Evolutionary conservation across 2,888 invertebrate species (phyloP).

Genomic region (Oscheius myriophilus): DNA sequence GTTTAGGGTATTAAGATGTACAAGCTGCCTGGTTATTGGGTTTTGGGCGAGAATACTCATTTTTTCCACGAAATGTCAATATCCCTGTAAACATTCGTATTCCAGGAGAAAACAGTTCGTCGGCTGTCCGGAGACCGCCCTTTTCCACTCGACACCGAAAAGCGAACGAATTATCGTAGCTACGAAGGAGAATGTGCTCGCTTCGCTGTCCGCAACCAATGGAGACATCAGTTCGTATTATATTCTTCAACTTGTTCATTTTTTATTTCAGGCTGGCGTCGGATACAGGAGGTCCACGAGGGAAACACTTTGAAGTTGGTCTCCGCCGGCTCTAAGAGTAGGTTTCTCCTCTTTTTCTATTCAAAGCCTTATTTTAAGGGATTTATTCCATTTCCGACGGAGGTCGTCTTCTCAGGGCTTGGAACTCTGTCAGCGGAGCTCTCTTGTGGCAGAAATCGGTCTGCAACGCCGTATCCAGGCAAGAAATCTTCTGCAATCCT

Average conservation of each 20-base stretch:
- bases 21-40: no score
- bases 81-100: no score
- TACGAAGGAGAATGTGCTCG: slow-evolving; percentile 57
- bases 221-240: slow-evolving; percentile 57
- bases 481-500: background rate
- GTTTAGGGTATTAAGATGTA: no score
- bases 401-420: slow-evolving; percentile 43
- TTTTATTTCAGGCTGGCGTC: slow-evolving; percentile 59
- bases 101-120: slow-evolving; percentile 50
- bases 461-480: slow-evolving; percentile 5
- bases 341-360: no score
- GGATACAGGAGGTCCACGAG: slow-evolving; percentile 43
- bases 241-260: background rate
- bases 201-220: slow-evolving; percentile 52
- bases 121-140: slow-evolving; percentile 59
- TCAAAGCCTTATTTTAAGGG: background rate
- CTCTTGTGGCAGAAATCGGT: slow-evolving; percentile 39
- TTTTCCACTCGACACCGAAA: slow-evolving; percentile 40
- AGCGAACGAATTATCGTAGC: slow-evolving; percentile 50
- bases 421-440: slow-evolving; percentile 45
- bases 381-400: slow-evolving; percentile 46
- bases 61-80: no score
- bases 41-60: no score
- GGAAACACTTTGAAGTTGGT: background rate
- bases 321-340: slow-evolving; percentile 1